Evolutionary conservation across 1,140 invertebrate species (phyloP).

Genomic region (Philotrypesis tridentata): DNA sequence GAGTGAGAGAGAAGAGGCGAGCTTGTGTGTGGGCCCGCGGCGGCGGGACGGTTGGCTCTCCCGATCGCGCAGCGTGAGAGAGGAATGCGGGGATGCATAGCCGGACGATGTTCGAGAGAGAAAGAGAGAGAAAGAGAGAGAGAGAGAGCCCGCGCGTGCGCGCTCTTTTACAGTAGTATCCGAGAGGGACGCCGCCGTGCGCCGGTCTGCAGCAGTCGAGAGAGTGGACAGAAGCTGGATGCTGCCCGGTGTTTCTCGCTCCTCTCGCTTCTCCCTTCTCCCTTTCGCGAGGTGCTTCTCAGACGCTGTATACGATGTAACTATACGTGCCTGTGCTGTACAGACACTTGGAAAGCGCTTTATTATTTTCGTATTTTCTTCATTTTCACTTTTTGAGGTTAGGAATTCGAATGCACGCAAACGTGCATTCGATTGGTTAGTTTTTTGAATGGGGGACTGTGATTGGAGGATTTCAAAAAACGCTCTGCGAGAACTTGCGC

Average conservation of each 20-base stretch:
- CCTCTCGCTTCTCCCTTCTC: background rate
- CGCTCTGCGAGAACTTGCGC: too few species aligned
- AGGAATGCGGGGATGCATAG: constrained; percentile 70
- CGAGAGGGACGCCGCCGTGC: background rate
- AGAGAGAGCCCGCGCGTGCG: too few species aligned
- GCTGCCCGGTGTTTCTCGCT: background rate
- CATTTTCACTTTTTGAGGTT: too few species aligned
- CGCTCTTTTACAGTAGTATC: background rate
- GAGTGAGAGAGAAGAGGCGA: constrained; percentile 51
- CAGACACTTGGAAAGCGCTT: too few species aligned
- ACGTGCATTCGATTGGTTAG: too few species aligned
- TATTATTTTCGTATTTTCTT: too few species aligned
- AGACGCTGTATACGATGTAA: too few species aligned
- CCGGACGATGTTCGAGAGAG: constrained; percentile 57
- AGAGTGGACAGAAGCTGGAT: background rate
- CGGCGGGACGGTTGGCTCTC: constrained; percentile 48
- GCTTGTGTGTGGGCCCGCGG: constrained; percentile 56
- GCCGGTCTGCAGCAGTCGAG: too few species aligned
- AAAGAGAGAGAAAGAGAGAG: background rate
- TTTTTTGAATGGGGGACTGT: too few species aligned
- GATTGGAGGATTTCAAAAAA: too few species aligned
- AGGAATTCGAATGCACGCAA: too few species aligned
- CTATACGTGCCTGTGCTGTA: too few species aligned
- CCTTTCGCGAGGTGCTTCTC: background rate
- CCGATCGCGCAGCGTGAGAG: constrained; percentile 67